These are phyloP conservation scores for Brachypteracias leptosomus DNA, from an alignment of 2,113 vertebrate genomes.

Conservation along the genomic window DNA sequence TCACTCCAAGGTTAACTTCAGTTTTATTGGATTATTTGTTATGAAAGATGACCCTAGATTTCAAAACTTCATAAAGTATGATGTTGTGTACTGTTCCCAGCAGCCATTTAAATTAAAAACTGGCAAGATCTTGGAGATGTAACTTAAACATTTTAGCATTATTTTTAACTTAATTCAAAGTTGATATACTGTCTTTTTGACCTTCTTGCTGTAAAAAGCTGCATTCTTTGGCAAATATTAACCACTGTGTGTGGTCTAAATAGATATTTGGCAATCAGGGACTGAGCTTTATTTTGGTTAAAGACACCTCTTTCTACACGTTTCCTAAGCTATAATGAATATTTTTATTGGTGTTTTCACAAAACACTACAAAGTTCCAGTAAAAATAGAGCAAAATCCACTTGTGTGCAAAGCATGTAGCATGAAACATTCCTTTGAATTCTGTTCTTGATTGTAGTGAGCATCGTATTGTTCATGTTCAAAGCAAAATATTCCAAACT, in stretches of 20 bases:
- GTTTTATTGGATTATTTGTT: conserved; percentile 67
- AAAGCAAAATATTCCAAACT: background rate
- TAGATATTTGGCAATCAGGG: conserved; percentile 42
- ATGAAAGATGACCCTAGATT: conserved; percentile 65
- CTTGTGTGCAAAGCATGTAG: background rate
- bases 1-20: conserved; percentile 65
- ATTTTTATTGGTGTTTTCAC: conserved; percentile 64
- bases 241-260: conserved; percentile 75
- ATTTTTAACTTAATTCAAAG: conserved; percentile 72
- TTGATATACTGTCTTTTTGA: conserved; percentile 71
- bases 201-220: conserved; percentile 69
- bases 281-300: conserved; percentile 61
- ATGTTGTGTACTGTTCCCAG: conserved; percentile 65
- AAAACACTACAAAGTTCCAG: conserved; percentile 47
- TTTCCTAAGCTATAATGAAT: conserved; percentile 59
- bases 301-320: conserved; percentile 68
- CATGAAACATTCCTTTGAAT: background rate
- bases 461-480: background rate
- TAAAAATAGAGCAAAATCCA: conserved; percentile 53
- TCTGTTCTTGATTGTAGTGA: background rate
- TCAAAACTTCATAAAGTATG: conserved; percentile 63
- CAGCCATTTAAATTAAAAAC: conserved; percentile 66
- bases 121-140: conserved; percentile 45
- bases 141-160: conserved; percentile 64
- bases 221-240: conserved; percentile 74